These are phyloP conservation scores for Sthenelais limicola DNA, from an alignment of 2,888 invertebrate species.

Conservation along the genomic window DNA sequence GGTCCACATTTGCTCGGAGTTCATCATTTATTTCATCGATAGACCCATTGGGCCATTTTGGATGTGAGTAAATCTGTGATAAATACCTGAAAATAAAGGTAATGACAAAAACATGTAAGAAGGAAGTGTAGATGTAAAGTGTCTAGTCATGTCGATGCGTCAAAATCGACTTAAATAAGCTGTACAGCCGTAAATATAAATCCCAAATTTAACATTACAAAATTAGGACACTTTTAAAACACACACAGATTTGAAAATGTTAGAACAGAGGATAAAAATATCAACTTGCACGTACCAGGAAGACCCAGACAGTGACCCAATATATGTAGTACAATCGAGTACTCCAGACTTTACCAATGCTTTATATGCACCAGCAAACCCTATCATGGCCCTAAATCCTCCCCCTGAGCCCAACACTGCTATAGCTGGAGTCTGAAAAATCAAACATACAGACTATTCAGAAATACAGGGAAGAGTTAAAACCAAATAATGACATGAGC, in stretches of 20 bases:
- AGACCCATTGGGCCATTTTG: slow-evolving; percentile 62
- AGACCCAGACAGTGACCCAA: slow-evolving; percentile 73
- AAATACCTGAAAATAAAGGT: slow-evolving; percentile 70
- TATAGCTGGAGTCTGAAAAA: slow-evolving; percentile 71
- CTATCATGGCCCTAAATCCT: slow-evolving; percentile 74
- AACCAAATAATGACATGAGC: no score
- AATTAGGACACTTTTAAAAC: no score
- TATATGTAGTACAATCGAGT: slow-evolving; percentile 71
- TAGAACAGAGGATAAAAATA: background rate
- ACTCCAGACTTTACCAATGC: slow-evolving; percentile 70
- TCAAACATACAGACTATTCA: no score
- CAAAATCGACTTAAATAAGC: no score
- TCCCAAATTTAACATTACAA: no score
- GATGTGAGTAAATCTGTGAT: slow-evolving; percentile 73
- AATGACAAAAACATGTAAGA: background rate
- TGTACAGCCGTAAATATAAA: no score
- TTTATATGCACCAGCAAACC: slow-evolving; percentile 71
- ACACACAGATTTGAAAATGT: no score
- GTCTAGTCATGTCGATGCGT: no score
- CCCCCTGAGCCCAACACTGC: slow-evolving; percentile 74
- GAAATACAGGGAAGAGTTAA: no score
- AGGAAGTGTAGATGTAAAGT: no score
- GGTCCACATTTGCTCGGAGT: slow-evolving; percentile 4
- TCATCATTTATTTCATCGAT: slow-evolving; percentile 6
- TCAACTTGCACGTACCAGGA: slow-evolving; percentile 72